phyloP scores from a whole-genome alignment of 2,888 invertebrate species.

The Sinhomidia bicolor region DNA sequence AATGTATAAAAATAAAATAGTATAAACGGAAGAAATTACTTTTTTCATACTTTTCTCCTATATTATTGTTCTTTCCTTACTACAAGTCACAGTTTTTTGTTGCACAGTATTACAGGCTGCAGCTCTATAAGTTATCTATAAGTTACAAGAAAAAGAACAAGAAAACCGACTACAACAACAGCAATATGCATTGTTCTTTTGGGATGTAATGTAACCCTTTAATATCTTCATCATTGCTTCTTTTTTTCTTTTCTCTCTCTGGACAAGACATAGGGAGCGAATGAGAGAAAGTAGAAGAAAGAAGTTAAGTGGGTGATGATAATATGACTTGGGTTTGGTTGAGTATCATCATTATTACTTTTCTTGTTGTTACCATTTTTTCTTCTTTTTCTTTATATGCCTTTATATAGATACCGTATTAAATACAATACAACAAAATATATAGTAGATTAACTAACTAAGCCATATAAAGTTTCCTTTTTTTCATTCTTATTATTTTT shows the following conservation, averaged over 20 bases:
- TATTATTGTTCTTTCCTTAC: background rate
- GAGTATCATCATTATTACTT: constrained; percentile 4
- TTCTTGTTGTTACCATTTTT: background rate
- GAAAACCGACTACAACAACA: too few relatives aligned
- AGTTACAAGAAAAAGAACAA: background rate
- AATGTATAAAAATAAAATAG: background rate
- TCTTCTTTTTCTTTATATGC: too few relatives aligned
- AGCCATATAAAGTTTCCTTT: constrained; percentile 11
- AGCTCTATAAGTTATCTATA: background rate
- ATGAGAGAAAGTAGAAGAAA: background rate
- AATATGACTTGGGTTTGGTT: background rate
- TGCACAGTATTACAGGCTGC: background rate
- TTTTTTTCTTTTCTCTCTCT: too few relatives aligned
- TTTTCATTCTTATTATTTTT: background rate
- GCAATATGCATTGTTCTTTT: too few relatives aligned
- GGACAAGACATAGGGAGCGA: background rate
- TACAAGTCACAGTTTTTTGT: background rate
- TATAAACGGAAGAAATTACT: background rate
- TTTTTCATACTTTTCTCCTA: background rate
- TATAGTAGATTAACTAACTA: background rate
- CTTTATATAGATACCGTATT: background rate
- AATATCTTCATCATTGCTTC: too few relatives aligned
- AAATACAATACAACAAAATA: background rate
- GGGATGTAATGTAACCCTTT: too few relatives aligned
- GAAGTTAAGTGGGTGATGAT: constrained; percentile 29